phyloP scores from a whole-genome alignment of 2,113 vertebrate genomes.

The Tetrax tetrax region DNA sequence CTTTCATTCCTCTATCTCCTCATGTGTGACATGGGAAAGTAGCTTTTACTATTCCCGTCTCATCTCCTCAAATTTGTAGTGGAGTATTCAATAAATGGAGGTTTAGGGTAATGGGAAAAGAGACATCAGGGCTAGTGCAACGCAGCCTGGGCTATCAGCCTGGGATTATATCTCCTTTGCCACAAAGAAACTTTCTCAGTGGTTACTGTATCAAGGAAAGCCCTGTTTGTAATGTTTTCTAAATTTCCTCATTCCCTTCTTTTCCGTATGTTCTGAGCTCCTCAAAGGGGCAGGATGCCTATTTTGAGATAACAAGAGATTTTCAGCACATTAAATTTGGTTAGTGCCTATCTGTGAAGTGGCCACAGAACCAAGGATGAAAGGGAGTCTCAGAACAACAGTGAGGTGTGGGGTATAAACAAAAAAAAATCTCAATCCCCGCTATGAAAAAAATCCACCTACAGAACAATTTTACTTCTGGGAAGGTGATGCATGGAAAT shows the following conservation, averaged over 20 bases:
- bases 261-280: not conserved
- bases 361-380: not conserved
- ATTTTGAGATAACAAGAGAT: not conserved
- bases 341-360: not conserved
- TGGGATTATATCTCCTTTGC: not conserved
- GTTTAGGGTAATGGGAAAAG: not conserved
- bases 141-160: not conserved
- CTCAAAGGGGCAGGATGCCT: not conserved
- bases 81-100: not conserved
- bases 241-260: not conserved
- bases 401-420: not conserved
- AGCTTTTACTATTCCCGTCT: not conserved
- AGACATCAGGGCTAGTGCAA: not conserved
- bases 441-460: not conserved
- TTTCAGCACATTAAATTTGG: not conserved
- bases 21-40: not conserved
- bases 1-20: not conserved
- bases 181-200: not conserved
- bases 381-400: rapidly evolving
- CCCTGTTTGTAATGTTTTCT: not conserved
- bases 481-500: not conserved
- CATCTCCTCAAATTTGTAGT: not conserved
- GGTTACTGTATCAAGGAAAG: not conserved
- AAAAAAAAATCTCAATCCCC: not conserved
- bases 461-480: not conserved